Evolutionary conservation across 2,797 vertebrate genomes (phyloP).

Genomic region (Rhodeus uyekii): DNA sequence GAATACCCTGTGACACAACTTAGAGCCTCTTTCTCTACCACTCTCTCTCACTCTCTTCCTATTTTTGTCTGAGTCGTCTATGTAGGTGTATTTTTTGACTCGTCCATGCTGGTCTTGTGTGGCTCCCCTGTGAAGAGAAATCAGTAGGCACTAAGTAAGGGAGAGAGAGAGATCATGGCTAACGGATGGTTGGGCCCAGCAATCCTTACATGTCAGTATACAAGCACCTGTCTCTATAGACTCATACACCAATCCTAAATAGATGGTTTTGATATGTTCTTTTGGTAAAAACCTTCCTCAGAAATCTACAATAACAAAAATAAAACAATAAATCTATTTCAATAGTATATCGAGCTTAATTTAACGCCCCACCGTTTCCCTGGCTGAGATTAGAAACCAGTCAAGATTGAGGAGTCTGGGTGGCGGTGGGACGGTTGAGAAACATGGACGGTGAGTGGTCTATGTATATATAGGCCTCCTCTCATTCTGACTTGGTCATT

Average conservation of each 20-base stretch:
- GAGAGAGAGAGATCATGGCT: background rate
- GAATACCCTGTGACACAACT: background rate
- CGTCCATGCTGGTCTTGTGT: background rate
- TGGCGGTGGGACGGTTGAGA: background rate
- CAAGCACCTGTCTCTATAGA: slow-evolving; percentile 1
- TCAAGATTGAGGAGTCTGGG: background rate
- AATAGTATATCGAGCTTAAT: background rate
- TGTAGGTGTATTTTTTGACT: slow-evolving; percentile 17
- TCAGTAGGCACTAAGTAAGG: background rate
- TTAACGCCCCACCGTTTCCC: no score
- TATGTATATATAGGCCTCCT: background rate
- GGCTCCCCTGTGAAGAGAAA: slow-evolving; percentile 11
- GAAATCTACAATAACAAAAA: no score
- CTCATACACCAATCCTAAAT: slow-evolving; percentile 12
- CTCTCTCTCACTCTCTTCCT: slow-evolving; percentile 19
- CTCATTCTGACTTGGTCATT: background rate
- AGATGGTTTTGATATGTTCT: slow-evolving; percentile 2
- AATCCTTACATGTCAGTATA: background rate
- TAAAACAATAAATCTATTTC: background rate
- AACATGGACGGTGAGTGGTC: background rate
- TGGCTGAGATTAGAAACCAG: no score
- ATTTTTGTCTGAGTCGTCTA: slow-evolving; percentile 5
- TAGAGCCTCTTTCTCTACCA: background rate
- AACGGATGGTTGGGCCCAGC: background rate
- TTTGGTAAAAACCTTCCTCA: no score